Percentiles rank a stretch among this genome's conserved stretches.
phyloP scores from a whole-genome alignment of 2,113 vertebrate genomes.

The Nicator chloris region DNA sequence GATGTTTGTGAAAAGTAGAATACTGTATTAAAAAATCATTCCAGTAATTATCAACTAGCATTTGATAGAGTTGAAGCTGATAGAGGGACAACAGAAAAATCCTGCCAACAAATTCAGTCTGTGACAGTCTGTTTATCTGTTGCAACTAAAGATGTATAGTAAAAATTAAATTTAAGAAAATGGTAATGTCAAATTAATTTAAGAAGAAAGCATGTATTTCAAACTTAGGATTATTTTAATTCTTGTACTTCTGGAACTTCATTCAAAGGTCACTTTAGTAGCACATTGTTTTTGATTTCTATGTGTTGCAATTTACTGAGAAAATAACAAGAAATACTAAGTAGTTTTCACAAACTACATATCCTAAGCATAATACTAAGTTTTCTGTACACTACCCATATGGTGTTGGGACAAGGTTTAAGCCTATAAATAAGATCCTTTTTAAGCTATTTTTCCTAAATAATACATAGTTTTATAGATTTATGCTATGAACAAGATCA shows the following conservation, averaged over 20 bases:
- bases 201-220: conserved; percentile 59
- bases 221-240: conserved; percentile 42
- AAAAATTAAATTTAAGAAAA: conserved; percentile 55
- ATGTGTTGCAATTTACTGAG: conserved; percentile 23
- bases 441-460: conserved; percentile 83
- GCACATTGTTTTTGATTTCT: conserved; percentile 70
- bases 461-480: conserved; percentile 75
- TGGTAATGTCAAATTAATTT: conserved; percentile 58
- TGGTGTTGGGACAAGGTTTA: conserved; percentile 75
- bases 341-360: conserved; percentile 29
- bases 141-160: conserved; percentile 62
- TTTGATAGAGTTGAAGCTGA: neutral
- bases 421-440: conserved; percentile 81
- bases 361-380: neutral
- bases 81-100: conserved; percentile 38
- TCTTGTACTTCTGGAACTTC: conserved; percentile 34
- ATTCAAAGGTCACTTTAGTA: conserved; percentile 56
- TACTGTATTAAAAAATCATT: neutral
- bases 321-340: conserved; percentile 12
- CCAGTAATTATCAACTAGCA: neutral
- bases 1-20: conserved; percentile 28
- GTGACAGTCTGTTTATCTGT: conserved; percentile 51
- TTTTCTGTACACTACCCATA: conserved; percentile 40
- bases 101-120: conserved; percentile 39
- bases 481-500: conserved; percentile 65